Percentiles rank a stretch among this genome's conserved stretches.
phyloP scores from a whole-genome alignment of 2,888 invertebrate species.

The Drosophila prolongata region DNA sequence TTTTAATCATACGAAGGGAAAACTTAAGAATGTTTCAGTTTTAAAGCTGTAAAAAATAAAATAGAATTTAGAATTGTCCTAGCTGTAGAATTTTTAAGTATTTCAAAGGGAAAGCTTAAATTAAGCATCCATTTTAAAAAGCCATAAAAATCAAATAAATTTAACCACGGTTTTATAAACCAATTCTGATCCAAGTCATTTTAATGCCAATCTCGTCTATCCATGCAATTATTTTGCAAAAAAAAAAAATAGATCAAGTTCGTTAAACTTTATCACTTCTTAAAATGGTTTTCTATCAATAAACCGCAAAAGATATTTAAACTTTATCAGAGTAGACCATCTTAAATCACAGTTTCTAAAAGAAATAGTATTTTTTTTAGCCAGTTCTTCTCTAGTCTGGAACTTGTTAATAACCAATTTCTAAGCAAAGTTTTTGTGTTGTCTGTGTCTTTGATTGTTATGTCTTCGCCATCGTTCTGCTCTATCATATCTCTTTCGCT shows the following conservation, averaged over 20 bases:
- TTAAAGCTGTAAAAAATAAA: no score
- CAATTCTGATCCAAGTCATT: neutral
- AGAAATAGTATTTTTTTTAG: neutral
- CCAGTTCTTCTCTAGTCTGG: neutral
- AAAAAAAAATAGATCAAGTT: slow-evolving; percentile 1
- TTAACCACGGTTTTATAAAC: neutral
- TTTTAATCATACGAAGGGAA: no score
- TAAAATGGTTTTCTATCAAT: neutral
- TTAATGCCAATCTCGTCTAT: neutral
- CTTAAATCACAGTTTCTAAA: neutral
- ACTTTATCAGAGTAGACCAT: neutral
- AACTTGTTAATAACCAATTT: slow-evolving; percentile 33
- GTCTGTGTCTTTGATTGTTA: slow-evolving; percentile 24
- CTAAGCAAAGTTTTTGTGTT: slow-evolving; percentile 22
- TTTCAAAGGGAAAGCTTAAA: no score
- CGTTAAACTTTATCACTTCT: neutral
- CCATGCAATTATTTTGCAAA: neutral
- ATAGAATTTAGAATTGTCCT: no score
- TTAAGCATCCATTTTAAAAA: no score
- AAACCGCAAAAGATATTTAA: neutral
- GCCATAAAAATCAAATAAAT: neutral
- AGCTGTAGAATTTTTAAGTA: no score
- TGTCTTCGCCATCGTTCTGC: slow-evolving; percentile 17
- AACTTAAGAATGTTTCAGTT: no score
- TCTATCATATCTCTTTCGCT: slow-evolving; percentile 28